Base-by-base conservation (phyloP, 2,888 invertebrate genomes). In the Diarsia mendica region DNA sequence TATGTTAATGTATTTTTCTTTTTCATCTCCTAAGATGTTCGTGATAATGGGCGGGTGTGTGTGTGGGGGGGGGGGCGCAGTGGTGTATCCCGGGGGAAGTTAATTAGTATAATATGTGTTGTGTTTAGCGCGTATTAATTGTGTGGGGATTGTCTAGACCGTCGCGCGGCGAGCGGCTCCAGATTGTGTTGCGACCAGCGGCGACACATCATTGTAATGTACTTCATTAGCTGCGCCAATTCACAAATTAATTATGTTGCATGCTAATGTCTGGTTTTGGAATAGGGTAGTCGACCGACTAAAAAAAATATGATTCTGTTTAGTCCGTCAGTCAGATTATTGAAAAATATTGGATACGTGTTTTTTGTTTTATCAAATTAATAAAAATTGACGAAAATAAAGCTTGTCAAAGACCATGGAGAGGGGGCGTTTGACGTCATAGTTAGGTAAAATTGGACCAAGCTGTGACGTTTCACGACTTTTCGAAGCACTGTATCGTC, bases 1-100 rank as follows among this genome's bases (percentile, higher is more conserved):
- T 85, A 85, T 82, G 79, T 77, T 86, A 76, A 82, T 79, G 67
- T 82, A 76, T 82, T 88, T 82, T 86, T 84, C 77, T 83, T 85
- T 86, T 87, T 80, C 78, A 82, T 82, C 67, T 64, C 60, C 61
- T 77, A 75, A 85, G 84, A 84, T 80, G 77, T 79, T 77, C 48
- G 75, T 73, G 79, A 79, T 86, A 82, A 80, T 80, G 75, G 74
- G 69, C 72, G 65, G 51, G 28, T 28, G 28, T 28, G 28, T 28
- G 28, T 28, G 28, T 28, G 28, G 65, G 69, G 51, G 20, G 18
- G 51, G 64, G 70, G 67, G 58, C 53, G 72, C 15, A 20, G 63
- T 55, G 63, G 60, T n/a, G 20, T 20, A 61, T 33, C 75, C 28
- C 46, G 13, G 20, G 64, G 69, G 73, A 72, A 44, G 65, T 72